Conservation (phyloP, 2,797 vertebrate species). For the Rhodeus uyekii region DNA sequence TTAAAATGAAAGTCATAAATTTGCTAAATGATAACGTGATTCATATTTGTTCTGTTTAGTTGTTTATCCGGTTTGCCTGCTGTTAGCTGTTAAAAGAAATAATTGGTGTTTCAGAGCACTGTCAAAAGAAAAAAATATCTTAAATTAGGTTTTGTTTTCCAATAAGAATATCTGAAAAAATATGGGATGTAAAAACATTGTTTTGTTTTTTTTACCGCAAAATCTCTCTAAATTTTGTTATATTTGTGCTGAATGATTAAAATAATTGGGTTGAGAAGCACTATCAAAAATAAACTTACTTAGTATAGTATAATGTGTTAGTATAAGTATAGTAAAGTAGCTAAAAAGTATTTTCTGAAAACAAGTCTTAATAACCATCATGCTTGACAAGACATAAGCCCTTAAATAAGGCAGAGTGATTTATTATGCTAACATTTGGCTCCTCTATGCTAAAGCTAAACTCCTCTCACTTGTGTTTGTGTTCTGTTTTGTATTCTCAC, state of each 20-base stretch:
- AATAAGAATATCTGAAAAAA: not conserved
- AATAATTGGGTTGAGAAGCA: not conserved
- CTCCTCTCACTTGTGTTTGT: conserved; percentile 3
- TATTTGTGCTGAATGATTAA: not conserved
- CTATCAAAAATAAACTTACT: not conserved
- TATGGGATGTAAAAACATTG: not conserved
- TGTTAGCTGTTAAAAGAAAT: conserved; percentile 8
- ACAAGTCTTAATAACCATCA: not conserved
- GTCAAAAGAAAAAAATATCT: not conserved
- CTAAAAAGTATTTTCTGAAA: not conserved
- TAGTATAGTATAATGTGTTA: not conserved
- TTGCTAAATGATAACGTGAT: not conserved
- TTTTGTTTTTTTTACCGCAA: too few relatives aligned
- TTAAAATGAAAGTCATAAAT: not conserved
- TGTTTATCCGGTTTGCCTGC: not conserved
- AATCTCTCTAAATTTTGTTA: not conserved
- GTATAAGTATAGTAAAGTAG: not conserved
- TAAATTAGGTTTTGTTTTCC: not conserved
- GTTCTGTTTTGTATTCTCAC: conserved; percentile 29
- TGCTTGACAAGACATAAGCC: not conserved
- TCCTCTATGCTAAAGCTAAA: conserved; percentile 2
- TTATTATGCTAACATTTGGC: conserved; percentile 5
- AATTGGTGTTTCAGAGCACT: not conserved
- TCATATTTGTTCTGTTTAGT: conserved; percentile 15
- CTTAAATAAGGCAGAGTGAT: conserved; percentile 7